Evolutionary conservation across 2,797 vertebrate species (phyloP).

Genomic region (Poliocrania exsul): DNA sequence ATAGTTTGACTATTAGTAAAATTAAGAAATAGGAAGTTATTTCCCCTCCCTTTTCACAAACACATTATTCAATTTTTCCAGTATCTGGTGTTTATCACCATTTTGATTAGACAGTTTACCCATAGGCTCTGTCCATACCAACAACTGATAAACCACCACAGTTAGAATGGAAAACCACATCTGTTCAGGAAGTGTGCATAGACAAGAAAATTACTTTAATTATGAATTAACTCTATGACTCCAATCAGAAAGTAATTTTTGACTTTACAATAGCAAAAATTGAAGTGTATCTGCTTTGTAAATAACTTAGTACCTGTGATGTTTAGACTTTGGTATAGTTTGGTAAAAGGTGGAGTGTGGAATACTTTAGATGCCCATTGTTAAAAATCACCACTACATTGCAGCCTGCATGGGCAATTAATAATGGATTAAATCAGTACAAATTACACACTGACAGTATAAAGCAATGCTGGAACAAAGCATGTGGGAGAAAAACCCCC

Average conservation of each 20-base stretch:
- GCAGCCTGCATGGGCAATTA: neutral
- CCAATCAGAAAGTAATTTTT: neutral
- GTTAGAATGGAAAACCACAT: slow-evolving; percentile 28
- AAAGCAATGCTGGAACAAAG: slow-evolving; percentile 20
- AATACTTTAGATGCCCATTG: neutral
- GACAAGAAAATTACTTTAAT: slow-evolving; percentile 46
- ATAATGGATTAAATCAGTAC: slow-evolving; percentile 15
- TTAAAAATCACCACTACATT: neutral
- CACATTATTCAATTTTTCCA: neutral
- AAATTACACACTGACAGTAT: neutral
- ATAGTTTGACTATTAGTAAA: neutral
- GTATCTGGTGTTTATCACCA: neutral
- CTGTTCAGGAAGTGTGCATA: slow-evolving; percentile 27
- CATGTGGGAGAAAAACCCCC: fast-evolving
- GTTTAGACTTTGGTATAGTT: neutral
- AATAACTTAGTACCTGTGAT: neutral
- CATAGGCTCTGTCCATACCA: neutral
- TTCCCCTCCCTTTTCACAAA: slow-evolving; percentile 17
- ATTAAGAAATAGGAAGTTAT: neutral
- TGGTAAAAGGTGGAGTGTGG: neutral
- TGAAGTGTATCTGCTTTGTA: neutral
- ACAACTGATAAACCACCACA: slow-evolving; percentile 26
- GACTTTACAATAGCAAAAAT: slow-evolving; percentile 41
- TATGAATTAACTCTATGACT: slow-evolving; percentile 19
- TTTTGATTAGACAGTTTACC: slow-evolving; percentile 8